Conservation (phyloP, 1,140 invertebrate genomes). For the Bicyclus anynana region DNA sequence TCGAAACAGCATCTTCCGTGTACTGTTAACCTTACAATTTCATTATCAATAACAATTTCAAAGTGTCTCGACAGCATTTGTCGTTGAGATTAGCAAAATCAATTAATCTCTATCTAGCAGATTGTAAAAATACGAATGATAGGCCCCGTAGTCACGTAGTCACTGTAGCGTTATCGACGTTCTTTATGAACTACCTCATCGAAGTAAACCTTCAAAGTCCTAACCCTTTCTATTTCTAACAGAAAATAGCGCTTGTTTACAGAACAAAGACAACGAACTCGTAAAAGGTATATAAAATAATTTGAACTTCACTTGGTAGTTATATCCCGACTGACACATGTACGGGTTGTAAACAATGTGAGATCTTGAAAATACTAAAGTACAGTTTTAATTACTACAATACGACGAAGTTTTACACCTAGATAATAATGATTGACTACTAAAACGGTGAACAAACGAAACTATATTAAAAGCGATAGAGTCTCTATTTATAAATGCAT, state of each 20-base stretch:
- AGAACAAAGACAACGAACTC: conserved; percentile 68
- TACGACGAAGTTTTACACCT: neutral
- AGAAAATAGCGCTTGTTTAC: conserved; percentile 48
- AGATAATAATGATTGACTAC: neutral
- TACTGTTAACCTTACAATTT: no score
- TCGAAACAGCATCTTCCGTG: no score
- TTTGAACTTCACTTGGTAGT: conserved; percentile 35
- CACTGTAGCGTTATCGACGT: neutral
- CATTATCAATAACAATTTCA: no score
- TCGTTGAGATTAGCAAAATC: no score
- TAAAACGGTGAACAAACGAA: no score
- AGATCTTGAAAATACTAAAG: conserved; percentile 1
- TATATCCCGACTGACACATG: conserved; percentile 26
- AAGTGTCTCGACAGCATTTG: no score
- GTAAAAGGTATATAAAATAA: conserved; percentile 57
- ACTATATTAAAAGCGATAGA: no score
- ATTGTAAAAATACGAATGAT: neutral
- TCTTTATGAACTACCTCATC: conserved; percentile 14
- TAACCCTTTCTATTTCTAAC: conserved; percentile 12
- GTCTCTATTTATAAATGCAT: no score
- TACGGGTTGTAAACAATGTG: neutral
- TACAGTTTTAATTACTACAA: neutral
- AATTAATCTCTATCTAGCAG: no score
- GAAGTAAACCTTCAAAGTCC: conserved; percentile 10
- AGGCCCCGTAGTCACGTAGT: no score